These are phyloP conservation scores for Catostomus latipinnis DNA, from an alignment of 2,797 vertebrate species.

Conservation along the genomic window DNA sequence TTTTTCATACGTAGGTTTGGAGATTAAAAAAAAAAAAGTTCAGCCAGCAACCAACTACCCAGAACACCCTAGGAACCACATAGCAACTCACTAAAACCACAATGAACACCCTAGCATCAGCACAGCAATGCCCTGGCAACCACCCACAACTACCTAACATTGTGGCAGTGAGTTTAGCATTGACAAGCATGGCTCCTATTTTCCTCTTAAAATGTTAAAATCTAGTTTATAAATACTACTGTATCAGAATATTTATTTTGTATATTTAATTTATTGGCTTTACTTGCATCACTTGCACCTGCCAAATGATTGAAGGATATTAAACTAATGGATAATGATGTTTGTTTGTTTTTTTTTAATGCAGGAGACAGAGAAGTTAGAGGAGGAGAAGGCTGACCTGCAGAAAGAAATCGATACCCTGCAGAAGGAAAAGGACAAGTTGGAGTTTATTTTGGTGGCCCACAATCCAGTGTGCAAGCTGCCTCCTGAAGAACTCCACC, in stretches of 20 bases:
- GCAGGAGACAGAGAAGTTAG: constrained; percentile 96
- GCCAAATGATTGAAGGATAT: background rate
- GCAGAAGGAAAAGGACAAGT: constrained; percentile 98
- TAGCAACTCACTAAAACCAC: background rate
- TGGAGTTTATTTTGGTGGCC: constrained; percentile 98
- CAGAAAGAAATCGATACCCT: constrained; percentile 96
- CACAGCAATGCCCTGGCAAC: no score
- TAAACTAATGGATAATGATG: background rate
- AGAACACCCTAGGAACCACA: background rate
- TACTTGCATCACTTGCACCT: no score
- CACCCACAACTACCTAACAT: background rate
- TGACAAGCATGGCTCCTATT: background rate
- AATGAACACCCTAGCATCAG: background rate
- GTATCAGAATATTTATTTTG: background rate
- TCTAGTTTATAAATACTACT: background rate
- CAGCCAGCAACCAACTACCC: background rate
- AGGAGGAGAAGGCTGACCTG: constrained; percentile 94
- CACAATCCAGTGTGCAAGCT: constrained; percentile 96
- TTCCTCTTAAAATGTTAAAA: background rate
- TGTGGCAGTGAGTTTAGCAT: background rate
- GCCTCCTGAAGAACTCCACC: constrained; percentile 85
- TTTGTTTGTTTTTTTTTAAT: background rate
- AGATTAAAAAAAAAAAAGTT: no score
- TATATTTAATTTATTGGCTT: background rate
- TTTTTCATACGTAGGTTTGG: no score